phyloP scores from a whole-genome alignment of 2,113 vertebrate genomes.

The Cyprinus carpio region DNA sequence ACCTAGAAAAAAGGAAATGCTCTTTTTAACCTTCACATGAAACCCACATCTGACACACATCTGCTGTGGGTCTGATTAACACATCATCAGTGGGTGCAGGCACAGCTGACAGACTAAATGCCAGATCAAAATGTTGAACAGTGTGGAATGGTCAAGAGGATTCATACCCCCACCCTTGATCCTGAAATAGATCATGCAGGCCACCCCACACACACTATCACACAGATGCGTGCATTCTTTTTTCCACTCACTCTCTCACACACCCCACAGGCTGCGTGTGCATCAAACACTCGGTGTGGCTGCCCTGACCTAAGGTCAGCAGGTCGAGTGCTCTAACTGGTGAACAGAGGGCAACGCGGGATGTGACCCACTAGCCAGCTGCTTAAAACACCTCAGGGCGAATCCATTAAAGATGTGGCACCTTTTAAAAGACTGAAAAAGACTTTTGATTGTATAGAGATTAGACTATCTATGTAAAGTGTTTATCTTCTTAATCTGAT shows the following conservation, averaged over 20 bases:
- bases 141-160: constrained; percentile 28
- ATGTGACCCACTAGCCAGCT: constrained; percentile 12
- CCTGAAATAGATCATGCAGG: constrained; percentile 15
- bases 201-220: constrained; percentile 5
- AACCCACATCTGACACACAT: constrained; percentile 37
- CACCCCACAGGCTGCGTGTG: background rate
- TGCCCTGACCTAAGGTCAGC: background rate
- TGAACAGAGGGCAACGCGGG: background rate
- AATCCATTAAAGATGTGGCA: no score
- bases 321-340: background rate
- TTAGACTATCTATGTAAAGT: background rate
- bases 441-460: background rate
- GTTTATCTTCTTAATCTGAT: constrained; percentile 8
- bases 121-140: constrained; percentile 33
- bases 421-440: background rate
- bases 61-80: constrained; percentile 33
- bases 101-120: constrained; percentile 36
- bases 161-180: background rate
- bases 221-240: constrained; percentile 7
- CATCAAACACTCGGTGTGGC: constrained; percentile 30
- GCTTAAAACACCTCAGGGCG: constrained; percentile 11
- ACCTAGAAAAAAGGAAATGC: constrained; percentile 5
- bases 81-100: constrained; percentile 36
- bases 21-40: background rate
- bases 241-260: background rate